A percentile compares a stretch with the other conserved stretches of the same genome.
These are phyloP conservation scores for Tetranychus urticae DNA, from an alignment of 1,140 invertebrate genomes.

Conservation along the genomic window DNA sequence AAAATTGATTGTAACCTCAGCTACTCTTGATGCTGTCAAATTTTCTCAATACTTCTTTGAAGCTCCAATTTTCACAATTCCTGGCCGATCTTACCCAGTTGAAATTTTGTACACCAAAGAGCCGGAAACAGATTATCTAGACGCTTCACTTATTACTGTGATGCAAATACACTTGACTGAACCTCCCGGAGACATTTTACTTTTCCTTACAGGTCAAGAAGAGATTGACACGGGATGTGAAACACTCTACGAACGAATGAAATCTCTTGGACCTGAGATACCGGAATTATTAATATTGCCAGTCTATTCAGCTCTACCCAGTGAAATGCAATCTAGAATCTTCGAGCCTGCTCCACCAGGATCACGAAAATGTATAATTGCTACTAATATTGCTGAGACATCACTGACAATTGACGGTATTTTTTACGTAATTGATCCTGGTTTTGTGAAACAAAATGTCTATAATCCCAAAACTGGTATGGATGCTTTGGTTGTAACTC, in stretches of 20 bases:
- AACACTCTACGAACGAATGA: slow-evolving; percentile 63
- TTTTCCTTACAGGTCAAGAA: slow-evolving; percentile 81
- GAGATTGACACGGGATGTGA: slow-evolving; percentile 93
- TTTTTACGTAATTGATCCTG: slow-evolving; percentile 95
- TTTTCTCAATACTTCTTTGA: slow-evolving; percentile 76
- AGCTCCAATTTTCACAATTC: slow-evolving; percentile 78
- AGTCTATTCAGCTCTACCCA: slow-evolving; percentile 93
- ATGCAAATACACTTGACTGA: slow-evolving; percentile 72
- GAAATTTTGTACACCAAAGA: slow-evolving; percentile 98
- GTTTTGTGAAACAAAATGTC: slow-evolving; percentile 97
- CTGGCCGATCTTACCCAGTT: slow-evolving; percentile 53
- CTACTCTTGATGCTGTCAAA: slow-evolving; percentile 90
- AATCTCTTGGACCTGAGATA: slow-evolving; percentile 69
- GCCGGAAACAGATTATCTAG: slow-evolving; percentile 92
- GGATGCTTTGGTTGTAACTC: slow-evolving; percentile 91
- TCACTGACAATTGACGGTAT: slow-evolving; percentile 98
- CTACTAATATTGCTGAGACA: slow-evolving; percentile 98
- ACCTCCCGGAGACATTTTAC: slow-evolving; percentile 53
- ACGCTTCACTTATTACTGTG: slow-evolving; percentile 85
- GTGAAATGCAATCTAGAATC: slow-evolving; percentile 89
- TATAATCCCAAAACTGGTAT: slow-evolving; percentile 95
- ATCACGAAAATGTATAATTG: slow-evolving; percentile 74
- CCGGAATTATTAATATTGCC: slow-evolving; percentile 79
- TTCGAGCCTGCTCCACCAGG: slow-evolving; percentile 61
- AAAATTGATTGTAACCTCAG: slow-evolving; percentile 89